Base-by-base conservation (phyloP, 2,888 invertebrate genomes). In the Heliconius ethilla region DNA sequence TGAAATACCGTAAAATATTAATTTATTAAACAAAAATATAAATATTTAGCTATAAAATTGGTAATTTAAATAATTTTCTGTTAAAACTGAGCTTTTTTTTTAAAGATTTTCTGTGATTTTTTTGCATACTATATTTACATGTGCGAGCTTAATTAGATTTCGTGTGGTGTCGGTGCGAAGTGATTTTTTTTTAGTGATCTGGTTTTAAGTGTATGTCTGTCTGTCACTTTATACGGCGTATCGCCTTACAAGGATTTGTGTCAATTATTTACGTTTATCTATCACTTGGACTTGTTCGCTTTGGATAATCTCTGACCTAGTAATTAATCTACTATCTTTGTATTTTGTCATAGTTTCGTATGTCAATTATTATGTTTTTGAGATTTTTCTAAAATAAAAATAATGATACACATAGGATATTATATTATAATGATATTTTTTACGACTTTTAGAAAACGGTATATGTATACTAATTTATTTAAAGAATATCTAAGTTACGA, bases 221-320 rank as follows among this genome's bases (percentile, higher is more conserved):
- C 77, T 77, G 62, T 76, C 73, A 67, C n/a, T 4, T n/a, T 70
- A 63, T 67, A 62, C 63, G n/a, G 3, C 76, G 78, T 76, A 76
- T 79, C 79, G 76, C 63, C 76, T 81, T 81, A 45, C 37, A 74
- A 27, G 74, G 74, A 62, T 74, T 25, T 25, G 25, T 62, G 74
- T 59, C 74, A 63, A 63, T 74, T 73, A 62, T 33, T 74, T 22
- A 18, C 27, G 33, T 73, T 74, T 66, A 72, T 72, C 70, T 59
- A 51, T 59, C 33, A 55, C 70, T 72, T n/a, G 55, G 11, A 55
- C 29, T 45, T 55, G 70, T 72, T 72, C 33, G 55, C 51, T 72
- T 51, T 72, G 55, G 70, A 59, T 72, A 72, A 55, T 72, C 70
- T 72, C 55, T 72, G 70, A 55, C 70, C 33, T 72, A n/a, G 55